phyloP scores from a whole-genome alignment of 2,888 invertebrate species.

The Bugula neritina region DNA sequence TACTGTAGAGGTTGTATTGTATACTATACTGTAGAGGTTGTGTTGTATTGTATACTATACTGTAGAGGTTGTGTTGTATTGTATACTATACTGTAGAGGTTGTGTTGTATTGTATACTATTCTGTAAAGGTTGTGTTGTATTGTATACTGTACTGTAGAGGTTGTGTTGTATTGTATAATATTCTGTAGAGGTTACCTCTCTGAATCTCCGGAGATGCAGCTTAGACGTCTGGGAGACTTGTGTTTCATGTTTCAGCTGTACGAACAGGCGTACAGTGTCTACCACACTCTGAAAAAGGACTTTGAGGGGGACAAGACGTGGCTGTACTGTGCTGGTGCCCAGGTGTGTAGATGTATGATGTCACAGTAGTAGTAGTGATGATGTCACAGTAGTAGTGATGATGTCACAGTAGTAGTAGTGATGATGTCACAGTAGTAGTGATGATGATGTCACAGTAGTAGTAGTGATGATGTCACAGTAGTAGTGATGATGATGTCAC shows the following conservation, averaged over 20 bases:
- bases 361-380: not conserved
- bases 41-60: not conserved
- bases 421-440: not conserved
- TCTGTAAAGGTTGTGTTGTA: too few relatives aligned
- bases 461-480: not conserved
- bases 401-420: not conserved
- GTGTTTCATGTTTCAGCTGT: constrained; percentile 91
- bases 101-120: too few relatives aligned
- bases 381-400: not conserved
- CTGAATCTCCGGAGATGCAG: constrained; percentile 74
- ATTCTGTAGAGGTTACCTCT: constrained; percentile 39
- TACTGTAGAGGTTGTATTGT: too few relatives aligned
- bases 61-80: too few relatives aligned
- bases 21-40: constrained; percentile 31
- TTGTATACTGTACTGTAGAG: too few relatives aligned
- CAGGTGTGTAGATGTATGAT: constrained; percentile 52
- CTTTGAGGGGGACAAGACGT: constrained; percentile 91
- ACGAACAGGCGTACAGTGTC: constrained; percentile 81
- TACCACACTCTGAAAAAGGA: constrained; percentile 96
- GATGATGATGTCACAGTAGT: not conserved
- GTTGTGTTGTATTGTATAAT: too few relatives aligned
- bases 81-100: not conserved
- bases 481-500: not conserved
- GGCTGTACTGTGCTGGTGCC: constrained; percentile 93
- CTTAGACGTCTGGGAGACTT: constrained; percentile 86